Evolutionary conservation across 2,888 invertebrate species (phyloP), one percentile per base, ranked within the genome.

Genomic region (Drosophila rellima): DNA sequence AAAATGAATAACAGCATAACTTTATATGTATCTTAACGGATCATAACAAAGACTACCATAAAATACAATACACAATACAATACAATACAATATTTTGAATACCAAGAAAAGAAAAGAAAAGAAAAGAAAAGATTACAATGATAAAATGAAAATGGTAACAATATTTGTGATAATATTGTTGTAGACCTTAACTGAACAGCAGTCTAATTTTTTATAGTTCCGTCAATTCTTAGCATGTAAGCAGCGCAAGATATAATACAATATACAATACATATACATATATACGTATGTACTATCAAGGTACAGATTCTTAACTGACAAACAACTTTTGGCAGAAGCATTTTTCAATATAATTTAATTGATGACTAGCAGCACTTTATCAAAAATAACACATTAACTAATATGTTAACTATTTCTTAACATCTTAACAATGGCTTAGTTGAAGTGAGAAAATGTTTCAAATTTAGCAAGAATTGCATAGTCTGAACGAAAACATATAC

Each of bases 201-300:
- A 62, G 60, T 70, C 72, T 66, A 67, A 70, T 63, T 70, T 88
- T 80, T 72, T 82, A 70, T 71, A 83, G 82, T 83, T 83, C 76
- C 72, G 84, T 87, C 89, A 85, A 89, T 89, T 87, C 72, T 77
- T 85, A 84, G 84, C 70, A 75, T 17, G 51, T 89, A 89, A 85
- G 85, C 73, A 68, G 56, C 67, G 74, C 69, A 70, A 73, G 77
- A 78, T 70, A 70, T 55, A 78, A 72, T 51, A 79, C 57, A 64
- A 73, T 59, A 42, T 35, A 60, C 40, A 51, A 52, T 52, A 44
- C 23, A 52, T 35, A 52, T 17, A 54, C 13, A 51, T 29, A 55
- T 17, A 39, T 35, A 55, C 40, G 37, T 17, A 61, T 18, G 23
- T 44, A 44, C 44, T 26, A 54, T 40, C 29, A 50, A 60, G 51